Evolutionary conservation across 2,113 vertebrate genomes (phyloP).

Genomic region (Zosterops hypoxanthus): DNA sequence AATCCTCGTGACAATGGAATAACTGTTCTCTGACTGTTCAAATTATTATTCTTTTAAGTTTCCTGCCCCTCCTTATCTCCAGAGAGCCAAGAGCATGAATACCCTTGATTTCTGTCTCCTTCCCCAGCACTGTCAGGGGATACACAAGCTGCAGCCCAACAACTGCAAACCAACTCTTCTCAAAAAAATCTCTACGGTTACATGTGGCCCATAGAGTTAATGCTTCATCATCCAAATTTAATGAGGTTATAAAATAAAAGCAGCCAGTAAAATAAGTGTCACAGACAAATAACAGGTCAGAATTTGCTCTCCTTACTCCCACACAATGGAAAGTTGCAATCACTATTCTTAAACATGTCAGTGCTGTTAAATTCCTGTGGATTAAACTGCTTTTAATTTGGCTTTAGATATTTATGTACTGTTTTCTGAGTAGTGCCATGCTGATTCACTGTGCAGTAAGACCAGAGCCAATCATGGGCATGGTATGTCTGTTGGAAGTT

Average conservation of each 20-base stretch:
- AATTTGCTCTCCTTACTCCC: neutral
- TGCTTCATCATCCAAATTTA: slow-evolving; percentile 51
- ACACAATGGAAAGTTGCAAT: slow-evolving; percentile 41
- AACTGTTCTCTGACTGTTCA: neutral
- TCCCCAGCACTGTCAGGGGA: neutral
- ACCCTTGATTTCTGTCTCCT: neutral
- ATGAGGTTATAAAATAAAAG: slow-evolving; percentile 62
- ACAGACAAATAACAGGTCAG: slow-evolving; percentile 44
- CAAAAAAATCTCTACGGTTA: neutral
- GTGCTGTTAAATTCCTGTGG: slow-evolving; percentile 40
- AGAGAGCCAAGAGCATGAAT: neutral
- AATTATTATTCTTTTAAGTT: neutral
- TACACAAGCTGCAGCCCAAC: neutral
- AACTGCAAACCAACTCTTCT: neutral
- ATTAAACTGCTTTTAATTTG: slow-evolving; percentile 58
- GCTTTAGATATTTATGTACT: slow-evolving; percentile 44
- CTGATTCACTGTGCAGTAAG: neutral
- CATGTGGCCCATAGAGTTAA: slow-evolving; percentile 39
- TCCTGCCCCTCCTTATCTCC: neutral
- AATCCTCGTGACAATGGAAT: neutral
- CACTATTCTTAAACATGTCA: slow-evolving; percentile 13
- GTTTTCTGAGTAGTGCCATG: slow-evolving; percentile 20
- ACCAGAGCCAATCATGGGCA: neutral
- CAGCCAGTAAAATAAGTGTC: slow-evolving; percentile 50
- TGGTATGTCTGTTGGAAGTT: neutral